Base-by-base conservation (phyloP, 2,888 invertebrate genomes). In the Gastrophysa polygoni region DNA sequence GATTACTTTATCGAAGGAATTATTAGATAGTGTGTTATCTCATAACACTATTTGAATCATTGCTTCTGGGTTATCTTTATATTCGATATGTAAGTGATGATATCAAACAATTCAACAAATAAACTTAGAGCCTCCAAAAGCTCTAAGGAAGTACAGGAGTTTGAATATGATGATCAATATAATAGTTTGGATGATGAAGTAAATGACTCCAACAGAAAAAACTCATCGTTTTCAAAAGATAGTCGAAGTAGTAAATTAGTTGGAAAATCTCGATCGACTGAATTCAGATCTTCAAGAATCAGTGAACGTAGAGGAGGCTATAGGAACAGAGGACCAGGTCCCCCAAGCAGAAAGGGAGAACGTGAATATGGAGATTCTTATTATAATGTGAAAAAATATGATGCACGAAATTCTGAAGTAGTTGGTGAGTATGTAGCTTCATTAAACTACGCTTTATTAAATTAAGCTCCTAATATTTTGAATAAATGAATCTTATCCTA, bases 51-150 rank as follows among this genome's bases (percentile, higher is more conserved):
- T 10, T 11, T 8, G 11, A 32, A 10, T 44, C 16, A 7, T 14
- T 44, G 16, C n/a, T 44, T 16, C 16, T 44, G n/a, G 52, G 21
- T 52, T n/a, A 51, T 52, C 56, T 50, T 57, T 57, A 20, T 52
- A 43, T 64, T 51, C 80, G 81, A 78, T 77, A 83, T 83, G 82
- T 81, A 79, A 82, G 87, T 87, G 82, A 89, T 89, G 88, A 82
- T 88, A 86, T 86, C 88, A 81, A 87, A 87, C 81, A 87, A 84
- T 81, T 83, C 84, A 80, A 59, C 67, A 8, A 87, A 83, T 82
- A 88, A 87, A 84, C 83, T 86, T 70, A 88, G 86, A 84, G 86
- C 85, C 83, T 82, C 85, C 51, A 88, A 85, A 80, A 82, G 82
- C 81, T 81, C 81, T 58, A 78, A 76, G 74, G 82, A 82, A 69